Evolutionary conservation across 1,140 invertebrate genomes (phyloP).

Genomic region (Oppia nitens): DNA sequence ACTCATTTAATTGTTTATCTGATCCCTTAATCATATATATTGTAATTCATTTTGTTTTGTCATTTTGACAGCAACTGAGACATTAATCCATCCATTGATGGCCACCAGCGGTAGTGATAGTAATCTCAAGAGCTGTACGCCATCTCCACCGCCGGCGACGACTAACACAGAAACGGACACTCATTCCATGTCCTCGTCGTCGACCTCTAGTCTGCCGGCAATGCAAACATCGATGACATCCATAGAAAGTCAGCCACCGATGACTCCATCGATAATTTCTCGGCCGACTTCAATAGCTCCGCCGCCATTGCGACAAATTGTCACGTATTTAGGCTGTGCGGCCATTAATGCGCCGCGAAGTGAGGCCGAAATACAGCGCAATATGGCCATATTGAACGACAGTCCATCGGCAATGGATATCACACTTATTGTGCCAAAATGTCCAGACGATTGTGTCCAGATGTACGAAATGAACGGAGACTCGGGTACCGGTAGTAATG

Average conservation of each 20-base stretch:
- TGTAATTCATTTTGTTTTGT: too few species aligned
- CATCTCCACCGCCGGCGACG: not conserved
- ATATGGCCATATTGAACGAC: constrained; percentile 74
- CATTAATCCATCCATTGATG: not conserved
- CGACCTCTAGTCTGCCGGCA: not conserved
- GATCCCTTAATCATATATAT: too few species aligned
- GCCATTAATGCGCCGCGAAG: constrained; percentile 81
- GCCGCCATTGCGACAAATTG: constrained; percentile 43
- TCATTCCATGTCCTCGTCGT: not conserved
- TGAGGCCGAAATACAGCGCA: constrained; percentile 83
- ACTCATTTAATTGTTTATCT: too few species aligned
- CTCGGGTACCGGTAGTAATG: too few species aligned
- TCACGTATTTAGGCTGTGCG: constrained; percentile 83
- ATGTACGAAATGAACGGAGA: not conserved
- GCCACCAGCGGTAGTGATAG: not conserved
- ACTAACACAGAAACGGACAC: not conserved
- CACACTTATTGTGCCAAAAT: constrained; percentile 70
- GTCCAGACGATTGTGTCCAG: constrained; percentile 47
- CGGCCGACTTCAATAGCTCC: too few species aligned
- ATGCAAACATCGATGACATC: not conserved
- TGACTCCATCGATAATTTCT: too few species aligned
- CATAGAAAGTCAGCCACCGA: too few species aligned
- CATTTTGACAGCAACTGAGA: not conserved
- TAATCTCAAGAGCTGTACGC: not conserved
- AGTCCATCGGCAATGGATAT: constrained; percentile 47